Evolutionary conservation across 2,113 vertebrate genomes (phyloP), one percentile per base, ranked within the genome.

Genomic region (Camelus bactrianus): DNA sequence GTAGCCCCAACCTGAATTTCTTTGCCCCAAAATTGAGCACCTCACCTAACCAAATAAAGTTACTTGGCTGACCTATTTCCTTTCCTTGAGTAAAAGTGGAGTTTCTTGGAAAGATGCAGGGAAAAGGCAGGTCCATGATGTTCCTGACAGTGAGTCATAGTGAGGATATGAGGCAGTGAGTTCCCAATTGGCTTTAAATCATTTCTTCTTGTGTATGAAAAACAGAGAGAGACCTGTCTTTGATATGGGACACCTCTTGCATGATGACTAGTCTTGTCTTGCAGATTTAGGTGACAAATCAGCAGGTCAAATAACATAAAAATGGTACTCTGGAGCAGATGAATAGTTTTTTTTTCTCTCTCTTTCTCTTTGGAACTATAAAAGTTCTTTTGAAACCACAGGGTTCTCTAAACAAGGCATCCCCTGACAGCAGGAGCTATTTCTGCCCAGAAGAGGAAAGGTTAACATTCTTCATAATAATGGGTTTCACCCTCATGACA

Each of bases 371-470:
- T 86, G 82, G 58, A 89, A 94, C 64, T 69, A 85, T 32, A 16
- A 48, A 94, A 42, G 58, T 62, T 72, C 60, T 76, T 95, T 65
- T 46, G 79, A 93, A 94, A 96, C 87, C 92, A 83, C 52, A 70
- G 73, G 79, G 38, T 94, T 93, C 96, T 89, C 93, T 79, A 80
- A 91, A 60, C 73, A 79, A 82, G 86, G 82, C 97, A 56, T 26
- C 48, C 72, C 56, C 12, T 94, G 96, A 94, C 93, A 97, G 82
- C 79, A 2, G 38, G 77, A 97, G 96, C 96, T 96, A 90, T 97
- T 98, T 98, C 95, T 97, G 75, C 56, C 92, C 86, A 58, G 65
- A 94, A 91, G 84, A 91, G 75, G 91, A 93, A 93, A 97, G 94
- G 85, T 96, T 95, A 94, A 94, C 14, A 0, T 75, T 94, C 73